These are phyloP conservation scores for Cloeon dipterum DNA, from an alignment of 2,888 invertebrate species.

Conservation along the genomic window DNA sequence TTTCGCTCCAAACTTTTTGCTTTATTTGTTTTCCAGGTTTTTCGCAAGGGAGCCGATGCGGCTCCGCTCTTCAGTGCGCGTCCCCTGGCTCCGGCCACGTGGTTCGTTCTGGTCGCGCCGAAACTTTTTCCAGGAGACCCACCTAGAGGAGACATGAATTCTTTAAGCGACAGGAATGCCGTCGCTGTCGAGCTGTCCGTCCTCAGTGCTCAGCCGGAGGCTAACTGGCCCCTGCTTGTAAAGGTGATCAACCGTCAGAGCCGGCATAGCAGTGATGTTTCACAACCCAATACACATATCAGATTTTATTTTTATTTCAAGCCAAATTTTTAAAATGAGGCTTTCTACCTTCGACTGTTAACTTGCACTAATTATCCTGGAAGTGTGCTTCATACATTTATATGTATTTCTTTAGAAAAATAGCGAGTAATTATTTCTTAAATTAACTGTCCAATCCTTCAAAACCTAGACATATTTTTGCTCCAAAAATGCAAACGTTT, in stretches of 20 bases:
- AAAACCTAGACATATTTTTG: too few relatives aligned
- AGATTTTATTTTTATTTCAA: too few relatives aligned
- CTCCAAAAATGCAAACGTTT: too few relatives aligned
- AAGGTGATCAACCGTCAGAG: conserved; percentile 5
- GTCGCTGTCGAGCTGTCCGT: conserved; percentile 47
- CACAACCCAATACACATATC: too few relatives aligned
- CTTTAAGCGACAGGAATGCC: conserved; percentile 24
- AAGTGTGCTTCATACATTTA: too few relatives aligned
- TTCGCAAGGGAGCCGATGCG: conserved; percentile 28
- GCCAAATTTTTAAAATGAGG: too few relatives aligned
- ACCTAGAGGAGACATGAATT: conserved; percentile 8
- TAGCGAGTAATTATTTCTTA: too few relatives aligned
- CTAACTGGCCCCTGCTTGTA: conserved; percentile 48
- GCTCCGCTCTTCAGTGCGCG: conserved; percentile 29
- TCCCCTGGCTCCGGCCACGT: conserved; percentile 30
- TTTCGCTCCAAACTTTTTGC: neutral
- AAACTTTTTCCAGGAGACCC: conserved; percentile 23
- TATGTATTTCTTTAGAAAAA: too few relatives aligned
- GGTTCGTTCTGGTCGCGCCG: conserved; percentile 45
- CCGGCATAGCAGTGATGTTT: too few relatives aligned
- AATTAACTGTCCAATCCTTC: too few relatives aligned
- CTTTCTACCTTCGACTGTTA: too few relatives aligned
- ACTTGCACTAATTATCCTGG: too few relatives aligned
- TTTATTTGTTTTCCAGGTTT: conserved; percentile 17
- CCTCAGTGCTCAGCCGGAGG: conserved; percentile 50